phyloP scores from a whole-genome alignment of 2,797 vertebrate species.

The Xerus rutilus region DNA sequence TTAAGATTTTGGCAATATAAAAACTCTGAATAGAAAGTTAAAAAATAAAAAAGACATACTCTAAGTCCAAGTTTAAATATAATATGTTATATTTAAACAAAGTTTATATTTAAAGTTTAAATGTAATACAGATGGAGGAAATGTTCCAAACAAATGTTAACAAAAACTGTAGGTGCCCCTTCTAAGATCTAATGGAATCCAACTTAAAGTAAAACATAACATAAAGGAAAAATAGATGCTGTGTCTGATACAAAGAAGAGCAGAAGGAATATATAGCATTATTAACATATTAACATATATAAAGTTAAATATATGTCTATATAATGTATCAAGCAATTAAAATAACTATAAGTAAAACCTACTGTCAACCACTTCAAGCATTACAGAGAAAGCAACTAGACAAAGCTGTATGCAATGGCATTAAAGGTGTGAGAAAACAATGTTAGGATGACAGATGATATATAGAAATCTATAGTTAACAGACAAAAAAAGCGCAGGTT shows the following conservation, averaged over 20 bases:
- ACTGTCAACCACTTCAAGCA: background rate
- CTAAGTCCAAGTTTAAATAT: background rate
- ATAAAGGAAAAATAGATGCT: background rate
- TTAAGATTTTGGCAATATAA: slow-evolving; percentile 27
- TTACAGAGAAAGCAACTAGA: background rate
- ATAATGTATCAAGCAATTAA: background rate
- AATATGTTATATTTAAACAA: too few species aligned
- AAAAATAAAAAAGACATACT: background rate
- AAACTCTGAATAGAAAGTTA: background rate
- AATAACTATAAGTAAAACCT: background rate
- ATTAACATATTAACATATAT: background rate
- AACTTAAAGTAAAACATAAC: slow-evolving; percentile 14
- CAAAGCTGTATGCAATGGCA: background rate
- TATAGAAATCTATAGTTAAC: background rate
- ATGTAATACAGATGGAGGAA: background rate
- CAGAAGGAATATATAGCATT: background rate
- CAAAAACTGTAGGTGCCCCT: background rate
- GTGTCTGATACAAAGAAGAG: background rate
- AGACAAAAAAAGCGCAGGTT: background rate
- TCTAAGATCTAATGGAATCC: background rate
- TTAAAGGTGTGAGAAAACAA: background rate
- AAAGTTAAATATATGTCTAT: background rate
- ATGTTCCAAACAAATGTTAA: background rate
- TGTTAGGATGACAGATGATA: background rate
- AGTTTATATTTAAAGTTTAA: too few species aligned